phyloP scores from a whole-genome alignment of 2,113 vertebrate species.

The Proteles cristata region DNA sequence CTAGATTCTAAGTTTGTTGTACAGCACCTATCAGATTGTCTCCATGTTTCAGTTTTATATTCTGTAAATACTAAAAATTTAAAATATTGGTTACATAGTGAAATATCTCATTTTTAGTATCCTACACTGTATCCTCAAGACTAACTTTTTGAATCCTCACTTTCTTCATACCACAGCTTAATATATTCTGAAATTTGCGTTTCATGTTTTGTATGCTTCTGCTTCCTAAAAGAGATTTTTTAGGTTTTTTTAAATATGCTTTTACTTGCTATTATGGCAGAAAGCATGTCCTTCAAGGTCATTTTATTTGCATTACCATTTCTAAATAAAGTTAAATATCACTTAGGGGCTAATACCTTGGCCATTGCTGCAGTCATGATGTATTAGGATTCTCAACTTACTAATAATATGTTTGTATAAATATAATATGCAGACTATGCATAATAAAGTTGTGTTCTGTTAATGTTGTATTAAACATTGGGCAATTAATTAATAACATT shows the following conservation, averaged over 20 bases:
- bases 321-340: constrained; percentile 23
- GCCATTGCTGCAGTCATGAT: neutral
- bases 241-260: neutral
- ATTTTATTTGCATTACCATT: neutral
- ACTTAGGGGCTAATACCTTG: neutral
- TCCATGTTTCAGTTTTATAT: neutral
- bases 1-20: neutral
- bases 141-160: neutral
- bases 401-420: neutral
- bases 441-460: neutral
- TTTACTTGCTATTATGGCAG: neutral
- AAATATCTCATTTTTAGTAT: neutral
- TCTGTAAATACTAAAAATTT: neutral
- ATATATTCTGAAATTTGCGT: neutral
- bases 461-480: constrained; percentile 38
- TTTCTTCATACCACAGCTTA: neutral
- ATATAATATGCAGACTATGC: neutral
- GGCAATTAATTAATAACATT: constrained; percentile 8
- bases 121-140: neutral
- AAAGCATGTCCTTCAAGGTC: neutral
- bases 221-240: neutral
- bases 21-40: neutral
- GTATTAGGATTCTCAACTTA: neutral
- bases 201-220: neutral
- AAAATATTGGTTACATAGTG: neutral